Percentiles rank a stretch among this genome's conserved stretches.
phyloP scores from a whole-genome alignment of 2,888 invertebrate genomes.

The Gerris lacustris region DNA sequence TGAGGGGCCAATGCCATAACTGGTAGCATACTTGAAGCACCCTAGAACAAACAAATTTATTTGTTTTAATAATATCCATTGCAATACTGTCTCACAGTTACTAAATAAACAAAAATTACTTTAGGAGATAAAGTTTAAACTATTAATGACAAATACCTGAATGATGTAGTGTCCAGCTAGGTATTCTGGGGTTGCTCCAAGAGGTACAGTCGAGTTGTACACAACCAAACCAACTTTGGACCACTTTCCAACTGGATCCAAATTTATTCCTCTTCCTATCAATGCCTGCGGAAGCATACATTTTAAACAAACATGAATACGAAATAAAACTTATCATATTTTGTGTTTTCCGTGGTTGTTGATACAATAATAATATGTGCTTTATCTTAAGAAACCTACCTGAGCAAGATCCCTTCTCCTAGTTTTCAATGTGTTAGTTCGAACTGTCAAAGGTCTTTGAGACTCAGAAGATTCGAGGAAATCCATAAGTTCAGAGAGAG shows the following conservation, averaged over 20 bases:
- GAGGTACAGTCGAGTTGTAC: conserved; percentile 88
- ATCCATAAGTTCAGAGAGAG: conserved; percentile 73
- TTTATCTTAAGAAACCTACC: conserved; percentile 32
- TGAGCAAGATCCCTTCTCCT: conserved; percentile 85
- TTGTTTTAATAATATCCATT: conserved; percentile 28
- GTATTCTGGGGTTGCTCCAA: conserved; percentile 98
- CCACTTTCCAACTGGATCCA: conserved; percentile 98
- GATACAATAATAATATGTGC: too few species aligned
- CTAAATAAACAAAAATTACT: neutral
- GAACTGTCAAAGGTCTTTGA: conserved; percentile 84
- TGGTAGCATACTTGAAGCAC: conserved; percentile 90
- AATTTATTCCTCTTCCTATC: conserved; percentile 91
- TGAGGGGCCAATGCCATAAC: conserved; percentile 97
- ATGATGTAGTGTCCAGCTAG: conserved; percentile 95
- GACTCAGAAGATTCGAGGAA: conserved; percentile 94
- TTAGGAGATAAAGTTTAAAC: neutral
- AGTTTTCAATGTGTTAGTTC: conserved; percentile 89
- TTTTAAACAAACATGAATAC: too few species aligned
- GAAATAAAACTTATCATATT: too few species aligned
- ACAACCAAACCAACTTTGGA: conserved; percentile 94
- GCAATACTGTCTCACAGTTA: neutral
- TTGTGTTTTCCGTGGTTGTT: too few species aligned
- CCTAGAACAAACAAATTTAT: conserved; percentile 37
- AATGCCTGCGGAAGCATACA: conserved; percentile 47
- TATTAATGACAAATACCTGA: conserved; percentile 40